Evolutionary conservation across 2,888 invertebrate species (phyloP).

Genomic region (Zaprionus bogoriensis): DNA sequence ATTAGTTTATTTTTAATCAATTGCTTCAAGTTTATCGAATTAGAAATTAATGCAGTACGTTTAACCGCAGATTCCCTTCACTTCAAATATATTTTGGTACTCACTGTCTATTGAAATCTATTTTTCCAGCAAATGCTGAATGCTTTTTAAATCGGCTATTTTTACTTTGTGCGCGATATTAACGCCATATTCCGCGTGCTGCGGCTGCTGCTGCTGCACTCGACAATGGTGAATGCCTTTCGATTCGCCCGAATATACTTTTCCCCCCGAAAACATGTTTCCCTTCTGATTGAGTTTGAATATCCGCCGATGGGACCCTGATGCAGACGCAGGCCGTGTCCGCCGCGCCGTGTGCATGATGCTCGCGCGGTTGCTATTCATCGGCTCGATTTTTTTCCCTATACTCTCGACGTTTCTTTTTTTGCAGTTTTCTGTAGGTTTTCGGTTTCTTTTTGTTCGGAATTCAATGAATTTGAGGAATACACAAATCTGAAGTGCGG

Average conservation of each 20-base stretch:
- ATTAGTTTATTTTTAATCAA: too few species aligned
- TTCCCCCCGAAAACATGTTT: slow-evolving; percentile 8
- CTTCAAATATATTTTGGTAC: not conserved
- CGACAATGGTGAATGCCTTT: not conserved
- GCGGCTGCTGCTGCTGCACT: not conserved
- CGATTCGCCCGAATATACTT: not conserved
- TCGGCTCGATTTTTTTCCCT: slow-evolving; percentile 11
- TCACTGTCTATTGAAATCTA: not conserved
- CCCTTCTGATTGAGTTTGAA: slow-evolving; percentile 59
- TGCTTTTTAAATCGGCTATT: not conserved
- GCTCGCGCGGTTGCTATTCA: slow-evolving; percentile 24
- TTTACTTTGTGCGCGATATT: too few species aligned
- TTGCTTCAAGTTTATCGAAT: too few species aligned
- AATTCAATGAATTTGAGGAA: slow-evolving; percentile 70
- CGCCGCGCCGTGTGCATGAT: slow-evolving; percentile 8
- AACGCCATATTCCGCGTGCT: not conserved
- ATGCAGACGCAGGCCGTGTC: not conserved
- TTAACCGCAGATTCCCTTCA: not conserved
- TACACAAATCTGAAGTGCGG: slow-evolving; percentile 43
- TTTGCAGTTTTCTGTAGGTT: not conserved
- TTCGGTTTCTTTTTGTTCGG: slow-evolving; percentile 13
- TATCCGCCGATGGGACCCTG: slow-evolving; percentile 44
- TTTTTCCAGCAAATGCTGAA: too few species aligned
- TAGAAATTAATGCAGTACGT: too few species aligned
- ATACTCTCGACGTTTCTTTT: not conserved